Percentiles rank a stretch among this genome's conserved stretches.
phyloP scores from a whole-genome alignment of 1,140 invertebrate species.

The Macrotrachela quadricornifera region DNA sequence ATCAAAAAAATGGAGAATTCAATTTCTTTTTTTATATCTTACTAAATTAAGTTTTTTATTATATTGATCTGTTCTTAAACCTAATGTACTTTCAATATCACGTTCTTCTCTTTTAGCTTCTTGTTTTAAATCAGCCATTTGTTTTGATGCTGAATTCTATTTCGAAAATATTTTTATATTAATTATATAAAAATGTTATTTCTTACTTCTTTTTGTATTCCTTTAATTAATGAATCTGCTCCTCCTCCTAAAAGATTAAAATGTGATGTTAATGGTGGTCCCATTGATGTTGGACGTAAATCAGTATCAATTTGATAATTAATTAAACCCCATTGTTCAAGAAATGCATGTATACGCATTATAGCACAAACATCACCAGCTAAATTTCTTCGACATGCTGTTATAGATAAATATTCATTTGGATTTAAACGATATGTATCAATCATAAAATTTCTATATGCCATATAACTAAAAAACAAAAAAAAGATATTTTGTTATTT shows the following conservation, averaged over 20 bases:
- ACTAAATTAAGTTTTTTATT: too few species aligned
- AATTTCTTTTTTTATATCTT: too few species aligned
- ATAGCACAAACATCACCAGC: constrained; percentile 98
- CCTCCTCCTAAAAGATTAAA: constrained; percentile 85
- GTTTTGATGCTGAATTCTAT: constrained; percentile 34
- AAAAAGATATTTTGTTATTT: constrained; percentile 3
- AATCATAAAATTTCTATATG: constrained; percentile 98
- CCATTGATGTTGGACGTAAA: constrained; percentile 80
- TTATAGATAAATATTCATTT: constrained; percentile 93
- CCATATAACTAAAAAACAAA: constrained; percentile 47
- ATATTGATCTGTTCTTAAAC: too few species aligned
- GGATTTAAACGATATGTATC: constrained; percentile 97
- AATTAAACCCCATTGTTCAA: constrained; percentile 96
- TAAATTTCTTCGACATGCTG: constrained; percentile 83
- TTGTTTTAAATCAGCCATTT: constrained; percentile 39
- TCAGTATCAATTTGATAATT: constrained; percentile 96
- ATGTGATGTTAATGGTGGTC: constrained; percentile 94
- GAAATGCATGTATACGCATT: constrained; percentile 85
- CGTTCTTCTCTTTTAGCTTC: too few species aligned
- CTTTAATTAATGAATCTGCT: constrained; percentile 78
- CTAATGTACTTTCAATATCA: too few species aligned
- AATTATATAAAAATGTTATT: background rate
- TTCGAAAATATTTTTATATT: background rate
- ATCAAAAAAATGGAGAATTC: too few species aligned
- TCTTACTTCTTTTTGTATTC: background rate